Evolutionary conservation across 2,113 vertebrate species (phyloP).

Genomic region (Psittacus erithacus): DNA sequence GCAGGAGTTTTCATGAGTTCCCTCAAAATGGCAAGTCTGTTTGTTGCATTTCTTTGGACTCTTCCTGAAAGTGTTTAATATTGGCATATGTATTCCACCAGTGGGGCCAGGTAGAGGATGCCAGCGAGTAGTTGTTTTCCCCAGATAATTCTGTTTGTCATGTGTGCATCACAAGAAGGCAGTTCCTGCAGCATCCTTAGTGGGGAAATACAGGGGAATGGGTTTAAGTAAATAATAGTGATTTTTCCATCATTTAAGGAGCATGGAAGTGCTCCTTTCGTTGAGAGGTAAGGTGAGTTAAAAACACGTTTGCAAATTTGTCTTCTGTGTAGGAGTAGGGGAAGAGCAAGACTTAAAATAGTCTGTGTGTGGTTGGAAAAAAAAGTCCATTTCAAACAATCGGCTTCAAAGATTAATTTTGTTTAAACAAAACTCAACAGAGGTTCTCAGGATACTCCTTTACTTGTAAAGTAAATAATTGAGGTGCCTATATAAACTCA

Average conservation of each 20-base stretch:
- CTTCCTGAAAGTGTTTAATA: not conserved
- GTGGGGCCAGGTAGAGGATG: not conserved
- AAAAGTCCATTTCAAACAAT: not conserved
- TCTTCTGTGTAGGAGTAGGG: not conserved
- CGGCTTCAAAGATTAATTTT: not conserved
- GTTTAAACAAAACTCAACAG: not conserved
- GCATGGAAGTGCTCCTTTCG: not conserved
- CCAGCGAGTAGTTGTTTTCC: not conserved
- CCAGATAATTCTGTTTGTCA: not conserved
- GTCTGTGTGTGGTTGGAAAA: not conserved
- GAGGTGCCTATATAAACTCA: not conserved
- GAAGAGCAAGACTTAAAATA: not conserved
- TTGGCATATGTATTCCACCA: rapidly evolving
- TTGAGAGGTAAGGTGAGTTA: not conserved
- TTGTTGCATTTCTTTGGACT: not conserved
- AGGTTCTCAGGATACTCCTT: not conserved
- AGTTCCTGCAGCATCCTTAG: not conserved
- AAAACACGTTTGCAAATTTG: not conserved
- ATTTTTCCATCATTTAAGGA: not conserved
- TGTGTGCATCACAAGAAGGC: not conserved
- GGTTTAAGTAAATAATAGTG: not conserved
- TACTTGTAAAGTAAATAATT: not conserved
- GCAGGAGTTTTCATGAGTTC: not conserved
- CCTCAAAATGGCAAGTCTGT: not conserved
- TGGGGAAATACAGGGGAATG: not conserved